Evolutionary conservation across 2,888 invertebrate species (phyloP).

Genomic region (Cheilosia impressa): DNA sequence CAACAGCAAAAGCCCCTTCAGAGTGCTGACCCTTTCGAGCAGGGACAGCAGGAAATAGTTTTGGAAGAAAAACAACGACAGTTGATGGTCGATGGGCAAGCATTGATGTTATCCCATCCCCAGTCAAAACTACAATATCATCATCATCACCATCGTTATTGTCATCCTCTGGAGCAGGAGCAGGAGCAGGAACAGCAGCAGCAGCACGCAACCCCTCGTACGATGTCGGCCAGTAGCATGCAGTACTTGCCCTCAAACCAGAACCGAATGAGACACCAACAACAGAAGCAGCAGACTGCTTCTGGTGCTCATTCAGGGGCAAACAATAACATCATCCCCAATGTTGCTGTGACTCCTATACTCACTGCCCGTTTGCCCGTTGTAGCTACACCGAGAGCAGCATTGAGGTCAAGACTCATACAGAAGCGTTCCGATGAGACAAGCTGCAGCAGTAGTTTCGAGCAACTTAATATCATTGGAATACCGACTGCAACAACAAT

Average conservation of each 20-base stretch:
- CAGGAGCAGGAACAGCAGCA: constrained; percentile 33
- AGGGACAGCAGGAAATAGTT: constrained; percentile 55
- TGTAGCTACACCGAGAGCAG: constrained; percentile 72
- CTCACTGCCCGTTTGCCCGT: constrained; percentile 67
- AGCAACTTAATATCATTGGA: constrained; percentile 78
- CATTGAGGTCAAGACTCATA: constrained; percentile 74
- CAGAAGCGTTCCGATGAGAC: constrained; percentile 76
- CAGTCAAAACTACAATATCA: constrained; percentile 33
- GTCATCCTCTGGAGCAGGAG: constrained; percentile 23
- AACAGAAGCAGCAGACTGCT: constrained; percentile 43
- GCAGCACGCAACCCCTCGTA: constrained; percentile 24
- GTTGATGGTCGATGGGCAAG: constrained; percentile 56
- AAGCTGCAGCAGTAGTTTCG: constrained; percentile 78
- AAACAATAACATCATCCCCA: constrained; percentile 65
- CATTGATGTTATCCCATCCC: constrained; percentile 58
- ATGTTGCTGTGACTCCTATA: constrained; percentile 53
- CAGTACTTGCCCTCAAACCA: constrained; percentile 59
- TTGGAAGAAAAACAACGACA: constrained; percentile 69
- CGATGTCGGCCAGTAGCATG: constrained; percentile 43
- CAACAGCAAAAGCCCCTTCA: constrained; percentile 64
- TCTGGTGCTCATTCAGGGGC: constrained; percentile 59
- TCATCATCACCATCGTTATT: constrained; percentile 43
- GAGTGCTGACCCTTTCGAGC: constrained; percentile 38
- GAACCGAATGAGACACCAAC: constrained; percentile 61
- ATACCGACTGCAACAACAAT: constrained; percentile 64